Evolutionary conservation across 2,113 vertebrate genomes (phyloP), one percentile per base, ranked within the genome.

Genomic region (Trichechus manatus): DNA sequence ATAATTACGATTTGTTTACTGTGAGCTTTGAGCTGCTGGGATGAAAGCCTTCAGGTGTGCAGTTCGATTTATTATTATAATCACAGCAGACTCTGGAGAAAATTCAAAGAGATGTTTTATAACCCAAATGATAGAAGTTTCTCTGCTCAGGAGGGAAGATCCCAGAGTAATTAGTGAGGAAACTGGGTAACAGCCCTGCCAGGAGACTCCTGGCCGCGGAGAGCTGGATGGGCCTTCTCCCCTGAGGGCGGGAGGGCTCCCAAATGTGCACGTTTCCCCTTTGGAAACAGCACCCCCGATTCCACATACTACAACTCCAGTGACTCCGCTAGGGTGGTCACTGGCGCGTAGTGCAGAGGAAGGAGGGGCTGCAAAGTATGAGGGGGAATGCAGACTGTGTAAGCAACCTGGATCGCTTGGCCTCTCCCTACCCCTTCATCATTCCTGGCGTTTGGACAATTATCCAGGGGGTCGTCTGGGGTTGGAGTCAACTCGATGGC

Each of bases 81-180:
- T 95, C 95, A 88, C 84, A 75, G 87, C 19, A 47, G 87, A 74
- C 93, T 93, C 74, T 27, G 94, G 80, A 97, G 92, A 79, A 77
- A 79, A 97, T 96, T 97, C 96, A 97, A 97, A 97, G 97, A 89
- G 89, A 80, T 42, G 72, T 84, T 98, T 95, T 97, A 94, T 66
- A 96, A 87, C 31, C 80, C 80, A 70, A 74, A 86, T 98, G 91
- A 97, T 33, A 92, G 77, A 81, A 85, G 97, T 95, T 97, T 96
- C 97, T 95, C 64, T 5, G 0, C 50, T 87, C 6, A 5, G 66
- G 83, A 95, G 74, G 86, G 95, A 79, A 33, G 27, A 56, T 87
- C 61, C 74, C 95, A 50, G 79, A 2, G 68, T 95, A 87, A 96
- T 96, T 94, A 95, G 80, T 47, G 86, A 59, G 85, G 63, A 75